Conservation (phyloP, 2,113 vertebrate species). For the Podarcis cretensis region DNA sequence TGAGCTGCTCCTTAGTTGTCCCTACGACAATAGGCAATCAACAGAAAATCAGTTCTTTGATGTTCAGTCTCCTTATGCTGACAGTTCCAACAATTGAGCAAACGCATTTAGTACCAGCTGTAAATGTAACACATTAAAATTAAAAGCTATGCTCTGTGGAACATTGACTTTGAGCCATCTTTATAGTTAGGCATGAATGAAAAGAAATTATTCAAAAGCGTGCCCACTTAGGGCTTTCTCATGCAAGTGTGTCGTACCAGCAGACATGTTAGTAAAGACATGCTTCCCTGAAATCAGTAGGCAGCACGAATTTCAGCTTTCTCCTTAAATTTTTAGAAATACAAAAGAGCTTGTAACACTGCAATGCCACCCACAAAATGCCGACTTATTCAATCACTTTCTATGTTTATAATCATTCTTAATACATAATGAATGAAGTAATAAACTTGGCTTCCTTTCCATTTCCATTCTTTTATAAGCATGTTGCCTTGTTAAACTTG, state of each 20-base stretch:
- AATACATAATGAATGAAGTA: conserved; percentile 39
- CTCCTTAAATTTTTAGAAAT: conserved; percentile 37
- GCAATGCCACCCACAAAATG: background rate
- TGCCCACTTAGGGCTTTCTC: conserved; percentile 16
- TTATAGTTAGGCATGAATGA: conserved; percentile 29
- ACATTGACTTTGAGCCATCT: conserved; percentile 39
- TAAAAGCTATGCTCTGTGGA: conserved; percentile 36
- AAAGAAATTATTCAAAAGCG: conserved; percentile 47
- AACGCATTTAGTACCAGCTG: conserved; percentile 22
- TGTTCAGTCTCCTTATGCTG: conserved; percentile 42
- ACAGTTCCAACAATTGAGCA: conserved; percentile 42
- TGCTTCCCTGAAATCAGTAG: conserved; percentile 45
- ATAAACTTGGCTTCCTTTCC: conserved; percentile 17
- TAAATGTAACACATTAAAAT: conserved; percentile 43
- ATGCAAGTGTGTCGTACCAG: conserved; percentile 39
- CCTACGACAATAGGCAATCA: conserved; percentile 35
- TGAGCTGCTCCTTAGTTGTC: conserved; percentile 19
- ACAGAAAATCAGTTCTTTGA: conserved; percentile 32
- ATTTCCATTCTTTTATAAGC: conserved; percentile 12
- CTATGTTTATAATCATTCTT: conserved; percentile 33
- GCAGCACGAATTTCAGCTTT: conserved; percentile 32
- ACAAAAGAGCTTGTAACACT: conserved; percentile 8
- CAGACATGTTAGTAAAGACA: conserved; percentile 33
- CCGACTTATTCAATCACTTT: conserved; percentile 18
- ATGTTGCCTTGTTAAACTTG: conserved; percentile 12